Conservation (phyloP, 2,888 invertebrate genomes). For the Gandaritis pyraliata region DNA sequence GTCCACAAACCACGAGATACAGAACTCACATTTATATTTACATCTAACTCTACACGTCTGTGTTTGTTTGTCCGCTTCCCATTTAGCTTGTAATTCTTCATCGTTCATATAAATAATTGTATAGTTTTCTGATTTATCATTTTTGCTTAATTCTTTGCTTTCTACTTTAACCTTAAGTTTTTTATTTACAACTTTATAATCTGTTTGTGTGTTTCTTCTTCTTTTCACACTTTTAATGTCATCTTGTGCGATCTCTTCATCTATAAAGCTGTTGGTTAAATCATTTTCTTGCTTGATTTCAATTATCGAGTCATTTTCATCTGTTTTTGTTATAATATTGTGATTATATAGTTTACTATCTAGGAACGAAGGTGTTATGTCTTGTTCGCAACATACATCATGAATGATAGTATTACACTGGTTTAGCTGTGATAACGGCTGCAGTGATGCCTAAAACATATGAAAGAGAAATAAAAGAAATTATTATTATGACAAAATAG, state of each 20-base stretch:
- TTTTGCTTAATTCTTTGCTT: not conserved
- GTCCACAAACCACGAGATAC: slow-evolving; percentile 18
- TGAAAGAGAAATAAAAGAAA: not conserved
- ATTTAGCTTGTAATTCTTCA: slow-evolving; percentile 19
- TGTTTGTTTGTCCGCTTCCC: slow-evolving; percentile 14
- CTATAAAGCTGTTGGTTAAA: not conserved
- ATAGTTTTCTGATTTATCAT: slow-evolving; percentile 18
- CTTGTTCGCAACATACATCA: slow-evolving; percentile 18
- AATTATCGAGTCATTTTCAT: slow-evolving; percentile 1
- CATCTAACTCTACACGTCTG: slow-evolving; percentile 17
- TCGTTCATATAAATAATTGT: slow-evolving; percentile 27
- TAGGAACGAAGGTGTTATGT: not conserved
- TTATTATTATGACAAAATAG: no score
- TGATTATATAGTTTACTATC: not conserved
- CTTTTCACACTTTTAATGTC: slow-evolving; percentile 3
- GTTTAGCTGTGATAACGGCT: slow-evolving; percentile 5
- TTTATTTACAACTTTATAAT: slow-evolving; percentile 2
- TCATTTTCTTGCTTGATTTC: slow-evolving; percentile 18
- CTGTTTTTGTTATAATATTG: not conserved
- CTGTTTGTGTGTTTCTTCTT: slow-evolving; percentile 3
- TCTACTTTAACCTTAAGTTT: slow-evolving; percentile 1
- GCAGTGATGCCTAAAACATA: not conserved
- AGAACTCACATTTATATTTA: slow-evolving; percentile 26
- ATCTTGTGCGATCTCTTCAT: slow-evolving; percentile 6
- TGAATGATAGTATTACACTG: not conserved